Evolutionary conservation across 2,113 vertebrate genomes (phyloP).

Genomic region (Abramis brama): DNA sequence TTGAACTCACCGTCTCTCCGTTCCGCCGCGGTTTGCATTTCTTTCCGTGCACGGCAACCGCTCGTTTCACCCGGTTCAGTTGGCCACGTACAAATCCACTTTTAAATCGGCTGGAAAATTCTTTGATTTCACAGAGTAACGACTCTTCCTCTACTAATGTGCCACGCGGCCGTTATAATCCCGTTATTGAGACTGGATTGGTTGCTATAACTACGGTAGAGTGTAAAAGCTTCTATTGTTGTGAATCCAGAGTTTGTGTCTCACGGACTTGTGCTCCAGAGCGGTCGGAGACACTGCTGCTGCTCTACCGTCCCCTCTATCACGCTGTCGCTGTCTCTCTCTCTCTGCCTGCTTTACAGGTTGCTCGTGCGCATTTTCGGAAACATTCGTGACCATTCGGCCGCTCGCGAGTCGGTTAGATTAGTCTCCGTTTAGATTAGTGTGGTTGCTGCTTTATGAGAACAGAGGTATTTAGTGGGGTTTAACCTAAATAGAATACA

Average conservation of each 20-base stretch:
- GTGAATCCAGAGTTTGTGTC: constrained; percentile 35
- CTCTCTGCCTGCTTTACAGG: constrained; percentile 62
- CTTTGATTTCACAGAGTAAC: constrained; percentile 45
- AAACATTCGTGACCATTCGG: constrained; percentile 60
- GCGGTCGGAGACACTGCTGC: constrained; percentile 37
- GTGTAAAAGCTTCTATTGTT: constrained; percentile 40
- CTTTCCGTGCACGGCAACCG: constrained; percentile 61
- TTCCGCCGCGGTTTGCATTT: constrained; percentile 73
- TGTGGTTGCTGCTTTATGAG: background rate
- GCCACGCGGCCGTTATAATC: constrained; percentile 45
- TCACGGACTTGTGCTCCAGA: constrained; percentile 35
- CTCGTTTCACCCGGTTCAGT: constrained; percentile 62
- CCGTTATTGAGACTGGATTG: constrained; percentile 25
- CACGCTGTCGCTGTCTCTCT: constrained; percentile 65
- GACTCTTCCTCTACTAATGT: constrained; percentile 24
- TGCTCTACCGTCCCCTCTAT: constrained; percentile 58
- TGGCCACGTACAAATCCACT: constrained; percentile 69
- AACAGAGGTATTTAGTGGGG: background rate
- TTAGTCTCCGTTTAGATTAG: constrained; percentile 1
- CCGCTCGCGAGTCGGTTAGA: background rate
- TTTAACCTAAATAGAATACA: constrained; percentile 10
- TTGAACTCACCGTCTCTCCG: constrained; percentile 74
- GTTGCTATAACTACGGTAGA: constrained; percentile 16
- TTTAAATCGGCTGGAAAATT: constrained; percentile 33
- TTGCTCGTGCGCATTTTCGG: constrained; percentile 70